Percentiles rank a stretch among this genome's conserved stretches.
Evolutionary conservation across 2,113 vertebrate genomes (phyloP).

Genomic region (Corythaeola cristata): DNA sequence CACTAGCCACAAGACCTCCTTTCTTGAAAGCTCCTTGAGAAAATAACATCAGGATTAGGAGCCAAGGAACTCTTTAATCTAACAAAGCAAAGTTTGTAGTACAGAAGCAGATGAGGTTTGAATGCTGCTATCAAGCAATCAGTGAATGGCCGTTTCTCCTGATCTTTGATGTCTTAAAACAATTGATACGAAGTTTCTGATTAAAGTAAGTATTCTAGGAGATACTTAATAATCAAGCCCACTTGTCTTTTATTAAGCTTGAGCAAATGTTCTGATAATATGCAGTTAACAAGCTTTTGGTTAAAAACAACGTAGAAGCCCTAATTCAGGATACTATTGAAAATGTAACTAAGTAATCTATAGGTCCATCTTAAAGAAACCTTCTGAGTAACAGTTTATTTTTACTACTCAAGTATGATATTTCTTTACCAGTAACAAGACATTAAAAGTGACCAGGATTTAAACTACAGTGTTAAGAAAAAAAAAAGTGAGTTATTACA

Average conservation of each 20-base stretch:
- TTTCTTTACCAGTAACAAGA: neutral
- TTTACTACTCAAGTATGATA: neutral
- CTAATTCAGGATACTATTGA: neutral
- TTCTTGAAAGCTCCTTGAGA: neutral
- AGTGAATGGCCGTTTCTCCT: neutral
- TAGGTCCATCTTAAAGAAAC: neutral
- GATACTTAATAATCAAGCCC: constrained; percentile 19
- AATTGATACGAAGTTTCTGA: neutral
- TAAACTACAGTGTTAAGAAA: neutral
- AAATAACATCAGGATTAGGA: neutral
- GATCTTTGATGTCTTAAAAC: neutral
- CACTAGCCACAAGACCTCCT: neutral
- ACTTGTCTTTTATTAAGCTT: neutral
- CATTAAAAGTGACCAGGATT: neutral
- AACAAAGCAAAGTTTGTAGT: neutral
- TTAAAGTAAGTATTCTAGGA: neutral
- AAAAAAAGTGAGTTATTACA: neutral
- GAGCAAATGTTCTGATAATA: neutral
- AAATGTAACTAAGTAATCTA: neutral
- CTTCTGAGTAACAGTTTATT: neutral
- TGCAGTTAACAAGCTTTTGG: neutral
- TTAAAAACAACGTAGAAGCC: neutral
- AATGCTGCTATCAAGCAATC: constrained; percentile 4
- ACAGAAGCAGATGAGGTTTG: neutral
- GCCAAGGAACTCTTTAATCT: neutral